Evolutionary conservation across 2,797 vertebrate genomes (phyloP), one percentile per base, ranked within the genome.

Genomic region (Sebastes ruberrimus): DNA sequence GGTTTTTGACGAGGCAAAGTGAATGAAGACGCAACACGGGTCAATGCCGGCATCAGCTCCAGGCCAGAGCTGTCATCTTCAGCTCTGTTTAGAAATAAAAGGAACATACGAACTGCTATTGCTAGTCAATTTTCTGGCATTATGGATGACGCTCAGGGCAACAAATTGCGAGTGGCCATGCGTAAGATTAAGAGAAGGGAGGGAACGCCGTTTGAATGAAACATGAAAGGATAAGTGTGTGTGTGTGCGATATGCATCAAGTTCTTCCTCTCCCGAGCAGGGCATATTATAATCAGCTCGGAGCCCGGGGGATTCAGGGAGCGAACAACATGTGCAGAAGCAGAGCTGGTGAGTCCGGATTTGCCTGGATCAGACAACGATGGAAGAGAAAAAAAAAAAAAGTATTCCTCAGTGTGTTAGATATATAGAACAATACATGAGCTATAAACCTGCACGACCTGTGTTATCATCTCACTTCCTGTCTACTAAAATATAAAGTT

Each of bases 271-370:
- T 78, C 18, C 33, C 64, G 49, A 74, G 62, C 80, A 78, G 80
- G 65, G 55, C 16, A 59, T 79, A 84, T 89, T 84, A 80, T 84
- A 93, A 92, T 91, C 89, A 93, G 76, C 80, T 76, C 32, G 7
- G 76, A 72, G 87, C 76, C 84, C 71, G 65, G 81, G 84, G 87
- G 88, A 92, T 74, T 83, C 74, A 65, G 33, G 27, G 10, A 86
- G 74, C 69, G 63, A 86, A 87, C 85, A 82, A 77, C 72, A 81
- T 65, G 72, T 80, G 38, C 79, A 77, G 59, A 78, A 53, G 56
- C 27, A 52, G 74, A 86, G 63, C 75, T 82, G 71, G 76, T 57
- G 76, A 82, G 77, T 77, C 77, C 9, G 66, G 79, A 85, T 89
- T 85, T 75, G 75, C 74, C 27, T 20, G 67, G 56, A 88, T 90